A percentile compares a stretch with the other conserved stretches of the same genome.
These are phyloP conservation scores for Lasioglossum malachurum DNA, from an alignment of 2,888 invertebrate genomes.

Conservation along the genomic window DNA sequence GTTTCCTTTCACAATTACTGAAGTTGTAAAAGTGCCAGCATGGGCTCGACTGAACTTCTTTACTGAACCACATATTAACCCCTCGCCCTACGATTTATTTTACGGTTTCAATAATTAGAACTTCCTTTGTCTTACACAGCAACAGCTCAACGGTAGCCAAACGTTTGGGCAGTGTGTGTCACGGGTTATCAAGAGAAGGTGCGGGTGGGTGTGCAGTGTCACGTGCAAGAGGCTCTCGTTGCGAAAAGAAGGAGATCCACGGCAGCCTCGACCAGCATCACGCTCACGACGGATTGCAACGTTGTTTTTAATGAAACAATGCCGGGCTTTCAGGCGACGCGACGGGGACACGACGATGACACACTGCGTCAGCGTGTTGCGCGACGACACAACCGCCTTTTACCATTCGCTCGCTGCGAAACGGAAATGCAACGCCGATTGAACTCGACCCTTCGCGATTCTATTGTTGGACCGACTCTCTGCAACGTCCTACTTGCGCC, in stretches of 20 bases:
- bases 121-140: no score
- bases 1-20: no score
- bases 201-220: constrained; percentile 41
- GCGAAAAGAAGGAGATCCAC: constrained; percentile 40
- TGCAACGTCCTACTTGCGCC: constrained; percentile 23
- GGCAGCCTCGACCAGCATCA: constrained; percentile 45
- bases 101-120: no score
- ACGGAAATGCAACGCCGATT: constrained; percentile 32
- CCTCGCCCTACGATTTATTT: no score
- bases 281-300: constrained; percentile 40
- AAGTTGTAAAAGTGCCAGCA: no score
- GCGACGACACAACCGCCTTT: constrained; percentile 31
- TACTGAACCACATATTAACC: no score
- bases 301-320: constrained; percentile 52
- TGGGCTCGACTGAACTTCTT: no score
- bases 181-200: not conserved
- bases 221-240: constrained; percentile 10
- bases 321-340: constrained; percentile 25
- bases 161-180: not conserved
- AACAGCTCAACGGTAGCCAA: no score
- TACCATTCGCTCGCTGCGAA: constrained; percentile 19
- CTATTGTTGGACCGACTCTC: constrained; percentile 18
- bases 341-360: constrained; percentile 32
- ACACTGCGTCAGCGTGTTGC: constrained; percentile 16
- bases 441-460: constrained; percentile 17